Percentiles rank a stretch among this genome's conserved stretches.
Evolutionary conservation across 2,797 vertebrate species (phyloP).

Genomic region (Xiphophorus birchmanni): DNA sequence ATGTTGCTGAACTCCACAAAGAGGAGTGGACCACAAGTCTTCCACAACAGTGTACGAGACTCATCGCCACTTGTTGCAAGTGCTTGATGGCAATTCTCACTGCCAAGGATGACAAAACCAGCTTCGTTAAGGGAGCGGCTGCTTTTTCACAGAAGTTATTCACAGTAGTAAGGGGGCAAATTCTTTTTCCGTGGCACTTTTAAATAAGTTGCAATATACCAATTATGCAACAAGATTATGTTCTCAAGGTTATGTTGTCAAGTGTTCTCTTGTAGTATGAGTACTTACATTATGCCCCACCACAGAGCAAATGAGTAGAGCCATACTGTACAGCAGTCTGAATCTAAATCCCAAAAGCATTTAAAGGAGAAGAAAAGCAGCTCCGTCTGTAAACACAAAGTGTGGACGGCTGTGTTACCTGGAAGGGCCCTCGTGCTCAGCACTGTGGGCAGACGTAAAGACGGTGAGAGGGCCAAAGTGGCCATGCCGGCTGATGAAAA

Average conservation of each 20-base stretch:
- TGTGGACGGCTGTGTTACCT: too few relatives aligned
- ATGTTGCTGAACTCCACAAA: not conserved
- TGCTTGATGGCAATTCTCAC: not conserved
- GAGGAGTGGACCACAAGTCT: not conserved
- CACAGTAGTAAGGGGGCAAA: not conserved
- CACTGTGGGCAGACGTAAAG: constrained; percentile 11
- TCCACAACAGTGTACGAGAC: not conserved
- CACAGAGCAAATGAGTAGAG: not conserved
- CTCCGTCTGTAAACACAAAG: constrained; percentile 11
- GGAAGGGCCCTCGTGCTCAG: constrained; percentile 11
- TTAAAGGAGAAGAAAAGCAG: not conserved
- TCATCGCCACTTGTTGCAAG: not conserved
- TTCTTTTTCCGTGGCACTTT: not conserved
- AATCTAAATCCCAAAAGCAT: constrained; percentile 4
- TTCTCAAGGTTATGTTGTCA: not conserved
- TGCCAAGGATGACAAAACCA: not conserved
- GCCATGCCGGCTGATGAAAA: constrained; percentile 16
- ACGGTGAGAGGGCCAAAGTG: constrained; percentile 16
- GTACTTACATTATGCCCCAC: not conserved
- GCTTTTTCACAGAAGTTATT: not conserved
- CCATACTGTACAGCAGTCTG: not conserved
- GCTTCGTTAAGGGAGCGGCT: not conserved
- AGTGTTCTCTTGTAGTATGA: not conserved
- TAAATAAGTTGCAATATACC: not conserved
- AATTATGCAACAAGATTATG: not conserved